Percentiles rank a stretch among this genome's conserved stretches.
Evolutionary conservation across 2,113 vertebrate genomes (phyloP).

Genomic region (Anser brachyrhynchus): DNA sequence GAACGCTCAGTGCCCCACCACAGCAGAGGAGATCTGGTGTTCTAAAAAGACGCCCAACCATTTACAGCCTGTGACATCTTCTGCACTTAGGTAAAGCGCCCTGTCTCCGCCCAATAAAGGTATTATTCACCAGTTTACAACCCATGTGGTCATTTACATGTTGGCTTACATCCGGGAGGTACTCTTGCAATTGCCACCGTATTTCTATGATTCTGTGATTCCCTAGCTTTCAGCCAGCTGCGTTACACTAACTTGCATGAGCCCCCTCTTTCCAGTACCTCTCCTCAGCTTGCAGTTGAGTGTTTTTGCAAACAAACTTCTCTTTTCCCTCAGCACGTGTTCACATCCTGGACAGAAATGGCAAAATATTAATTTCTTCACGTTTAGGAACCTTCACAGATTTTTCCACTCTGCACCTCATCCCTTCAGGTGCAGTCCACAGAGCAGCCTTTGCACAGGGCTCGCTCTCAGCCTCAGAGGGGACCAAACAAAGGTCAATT

Average conservation of each 20-base stretch:
- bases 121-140: background rate
- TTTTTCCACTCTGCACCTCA: background rate
- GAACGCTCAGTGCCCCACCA: fast-evolving
- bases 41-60: background rate
- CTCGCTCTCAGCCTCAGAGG: background rate
- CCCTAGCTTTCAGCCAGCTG: background rate
- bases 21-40: fast-evolving
- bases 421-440: background rate
- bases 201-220: background rate
- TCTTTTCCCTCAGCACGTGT: fast-evolving
- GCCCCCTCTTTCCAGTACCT: background rate
- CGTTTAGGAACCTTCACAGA: background rate
- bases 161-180: background rate
- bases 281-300: background rate
- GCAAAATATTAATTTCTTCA: background rate
- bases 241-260: background rate
- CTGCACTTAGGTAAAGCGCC: background rate
- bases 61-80: background rate
- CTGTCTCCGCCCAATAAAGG: background rate
- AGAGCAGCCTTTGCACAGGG: fast-evolving
- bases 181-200: background rate
- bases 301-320: background rate
- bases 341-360: background rate
- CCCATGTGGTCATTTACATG: background rate
- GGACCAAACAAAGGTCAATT: background rate